These are phyloP conservation scores for Microtus pennsylvanicus DNA, from an alignment of 2,113 vertebrate genomes.

Conservation along the genomic window DNA sequence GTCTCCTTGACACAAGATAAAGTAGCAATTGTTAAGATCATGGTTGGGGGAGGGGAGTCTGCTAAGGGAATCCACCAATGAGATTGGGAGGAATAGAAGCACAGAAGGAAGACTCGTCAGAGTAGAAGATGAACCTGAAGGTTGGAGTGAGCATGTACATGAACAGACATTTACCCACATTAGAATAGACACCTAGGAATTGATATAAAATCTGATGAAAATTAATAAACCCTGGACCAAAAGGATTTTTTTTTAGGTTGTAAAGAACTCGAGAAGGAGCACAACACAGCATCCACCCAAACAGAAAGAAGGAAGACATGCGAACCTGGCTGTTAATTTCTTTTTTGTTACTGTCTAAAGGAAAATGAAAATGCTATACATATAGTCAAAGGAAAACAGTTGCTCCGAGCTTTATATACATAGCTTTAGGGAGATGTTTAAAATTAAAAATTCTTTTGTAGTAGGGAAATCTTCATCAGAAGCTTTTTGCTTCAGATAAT, in stretches of 20 bases:
- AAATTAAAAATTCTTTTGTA: not conserved
- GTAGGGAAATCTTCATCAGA: not conserved
- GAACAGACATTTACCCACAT: not conserved
- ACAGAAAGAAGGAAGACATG: not conserved
- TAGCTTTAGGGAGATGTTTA: not conserved
- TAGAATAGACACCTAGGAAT: not conserved
- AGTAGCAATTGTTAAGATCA: not conserved
- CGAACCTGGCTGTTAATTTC: not conserved
- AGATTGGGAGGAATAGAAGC: not conserved
- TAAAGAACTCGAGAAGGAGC: not conserved
- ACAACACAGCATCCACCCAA: not conserved
- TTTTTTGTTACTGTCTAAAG: not conserved
- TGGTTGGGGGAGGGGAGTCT: not conserved
- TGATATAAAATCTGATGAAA: not conserved
- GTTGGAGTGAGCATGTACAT: not conserved
- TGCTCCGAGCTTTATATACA: not conserved
- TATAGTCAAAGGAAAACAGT: not conserved
- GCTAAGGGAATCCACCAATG: not conserved
- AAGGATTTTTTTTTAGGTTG: not conserved
- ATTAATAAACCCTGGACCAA: not conserved
- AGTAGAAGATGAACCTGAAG: not conserved
- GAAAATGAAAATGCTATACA: not conserved
- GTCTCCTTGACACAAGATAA: not conserved
- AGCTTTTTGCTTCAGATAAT: not conserved
- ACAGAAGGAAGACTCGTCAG: not conserved